Percentiles rank a stretch among this genome's conserved stretches.
These are phyloP conservation scores for Gisinianus flammeolus DNA, from an alignment of 2,888 invertebrate species.

Conservation along the genomic window DNA sequence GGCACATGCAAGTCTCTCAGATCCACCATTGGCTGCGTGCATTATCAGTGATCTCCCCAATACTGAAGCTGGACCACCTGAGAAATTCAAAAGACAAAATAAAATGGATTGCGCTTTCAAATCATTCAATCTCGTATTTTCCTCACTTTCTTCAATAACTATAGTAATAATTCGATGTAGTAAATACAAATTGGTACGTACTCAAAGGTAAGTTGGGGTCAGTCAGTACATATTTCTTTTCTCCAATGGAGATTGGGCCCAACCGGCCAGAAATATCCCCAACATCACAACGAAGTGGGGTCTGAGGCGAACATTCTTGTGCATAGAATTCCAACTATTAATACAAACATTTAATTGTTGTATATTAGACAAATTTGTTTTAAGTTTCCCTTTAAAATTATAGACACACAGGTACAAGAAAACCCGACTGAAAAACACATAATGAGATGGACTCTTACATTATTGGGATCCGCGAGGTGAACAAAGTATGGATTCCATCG, in stretches of 20 bases:
- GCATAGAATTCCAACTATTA: constrained; percentile 79
- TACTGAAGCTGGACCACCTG: constrained; percentile 73
- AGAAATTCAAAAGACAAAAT: constrained; percentile 22
- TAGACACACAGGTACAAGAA: neutral
- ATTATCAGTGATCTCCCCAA: constrained; percentile 86
- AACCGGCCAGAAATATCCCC: constrained; percentile 86
- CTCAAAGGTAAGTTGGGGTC: constrained; percentile 86
- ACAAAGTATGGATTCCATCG: constrained; percentile 91
- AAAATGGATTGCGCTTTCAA: neutral
- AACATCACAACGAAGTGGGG: constrained; percentile 87
- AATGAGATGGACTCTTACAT: constrained; percentile 67
- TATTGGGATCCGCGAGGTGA: constrained; percentile 85
- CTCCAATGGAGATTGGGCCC: constrained; percentile 82
- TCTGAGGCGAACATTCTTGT: constrained; percentile 85
- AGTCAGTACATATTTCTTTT: constrained; percentile 75
- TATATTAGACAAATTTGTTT: neutral
- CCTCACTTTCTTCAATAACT: too few species aligned
- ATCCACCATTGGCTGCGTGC: constrained; percentile 74
- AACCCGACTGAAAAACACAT: neutral
- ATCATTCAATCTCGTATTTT: too few species aligned
- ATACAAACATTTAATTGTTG: neutral
- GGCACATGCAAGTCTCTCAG: constrained; percentile 82
- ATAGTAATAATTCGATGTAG: too few species aligned
- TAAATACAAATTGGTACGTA: too few species aligned
- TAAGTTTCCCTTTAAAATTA: neutral